Base-by-base conservation (phyloP, 2,797 vertebrate species). In the Chromis chromis region DNA sequence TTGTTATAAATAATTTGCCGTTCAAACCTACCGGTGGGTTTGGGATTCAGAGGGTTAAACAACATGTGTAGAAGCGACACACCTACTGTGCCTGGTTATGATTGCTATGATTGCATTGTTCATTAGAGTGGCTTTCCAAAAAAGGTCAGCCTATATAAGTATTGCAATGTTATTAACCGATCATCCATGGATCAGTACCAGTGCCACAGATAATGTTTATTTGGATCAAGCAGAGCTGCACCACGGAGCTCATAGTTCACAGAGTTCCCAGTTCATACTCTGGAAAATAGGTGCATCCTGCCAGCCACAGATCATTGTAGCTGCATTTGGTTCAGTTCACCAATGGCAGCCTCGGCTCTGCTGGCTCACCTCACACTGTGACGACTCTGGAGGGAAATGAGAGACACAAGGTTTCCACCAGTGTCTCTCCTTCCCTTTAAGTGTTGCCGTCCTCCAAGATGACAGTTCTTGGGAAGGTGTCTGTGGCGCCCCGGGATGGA, bases 401-500 rank as follows among this genome's bases (percentile, higher is more conserved):
- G 39, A 85, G 33, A 66, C 39, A 19, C 58, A 10, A 73, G 59
- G 76, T 76, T 82, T 86, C 79, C 80, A 75, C 39, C n/a, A 22
- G 40, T 11, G 54, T 49, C 48, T 64, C 56, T 65, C 31, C 60
- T 17, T 42, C 40, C 31, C 19, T 24, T 67, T 48, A 25, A 79
- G 44, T 25, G 11, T 73, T 76, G 55, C 21, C 28, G 1, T 82
- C 42, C 28, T 74, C 16, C 33, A 66, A 61, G 55, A 78, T 77
- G 63, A 76, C 72, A 66, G 77, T 68, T 87, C 59, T 50, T 84
- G 76, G 85, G 86, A 90, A 81, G 72, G 62, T 82, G 67, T 85
- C 58, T 22, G 17, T 50, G 6, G 70, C 28, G 0, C n/a, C n/a
- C 21, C 1, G 46, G 53, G 58, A 75, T 78, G 79, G 80, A 85